Conservation (phyloP, 2,797 vertebrate genomes). For the Lepus oiostolus region DNA sequence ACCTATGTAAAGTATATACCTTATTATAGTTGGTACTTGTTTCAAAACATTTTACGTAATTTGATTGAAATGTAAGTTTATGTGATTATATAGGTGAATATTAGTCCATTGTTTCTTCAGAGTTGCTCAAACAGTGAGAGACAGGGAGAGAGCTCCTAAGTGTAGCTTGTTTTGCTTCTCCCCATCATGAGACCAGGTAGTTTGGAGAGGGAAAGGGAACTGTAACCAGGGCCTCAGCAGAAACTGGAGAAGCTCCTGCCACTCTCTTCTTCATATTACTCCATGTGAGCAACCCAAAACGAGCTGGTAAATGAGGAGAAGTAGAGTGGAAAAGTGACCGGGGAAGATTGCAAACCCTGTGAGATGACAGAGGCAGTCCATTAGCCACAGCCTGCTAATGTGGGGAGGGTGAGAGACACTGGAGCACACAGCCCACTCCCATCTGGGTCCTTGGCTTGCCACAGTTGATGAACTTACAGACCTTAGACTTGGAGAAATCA, state of each 20-base stretch:
- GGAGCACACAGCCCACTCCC: neutral
- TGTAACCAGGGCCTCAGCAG: neutral
- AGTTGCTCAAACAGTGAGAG: neutral
- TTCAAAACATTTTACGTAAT: neutral
- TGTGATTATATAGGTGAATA: neutral
- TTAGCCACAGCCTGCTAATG: neutral
- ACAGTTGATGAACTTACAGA: neutral
- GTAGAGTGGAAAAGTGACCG: neutral
- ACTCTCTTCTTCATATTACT: neutral
- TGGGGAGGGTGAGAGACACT: neutral
- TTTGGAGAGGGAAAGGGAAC: neutral
- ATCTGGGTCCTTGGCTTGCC: neutral
- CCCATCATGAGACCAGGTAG: neutral
- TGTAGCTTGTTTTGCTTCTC: neutral
- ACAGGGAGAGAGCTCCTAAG: neutral
- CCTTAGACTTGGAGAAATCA: neutral
- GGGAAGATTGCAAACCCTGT: neutral
- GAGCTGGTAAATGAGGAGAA: neutral
- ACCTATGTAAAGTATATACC: conserved; percentile 15
- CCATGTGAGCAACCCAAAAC: neutral
- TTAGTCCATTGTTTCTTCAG: neutral
- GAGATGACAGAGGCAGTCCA: neutral
- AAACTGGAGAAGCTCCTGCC: neutral
- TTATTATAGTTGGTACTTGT: neutral
- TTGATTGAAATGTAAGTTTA: conserved; percentile 42